phyloP scores from a whole-genome alignment of 2,888 invertebrate genomes.

The Tachina fera region DNA sequence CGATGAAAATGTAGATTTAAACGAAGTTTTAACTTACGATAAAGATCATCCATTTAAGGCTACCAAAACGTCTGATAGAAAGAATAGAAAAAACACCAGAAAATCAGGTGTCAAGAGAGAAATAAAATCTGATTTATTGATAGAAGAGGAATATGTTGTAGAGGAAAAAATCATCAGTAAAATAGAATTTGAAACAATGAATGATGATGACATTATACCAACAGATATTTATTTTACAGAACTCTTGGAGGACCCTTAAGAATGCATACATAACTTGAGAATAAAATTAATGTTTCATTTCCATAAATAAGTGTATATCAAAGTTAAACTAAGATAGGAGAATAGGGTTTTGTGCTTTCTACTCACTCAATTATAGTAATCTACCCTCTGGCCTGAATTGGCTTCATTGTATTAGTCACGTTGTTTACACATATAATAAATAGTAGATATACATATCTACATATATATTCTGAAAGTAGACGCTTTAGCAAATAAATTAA shows the following conservation, averaged over 20 bases:
- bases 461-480: too few species aligned
- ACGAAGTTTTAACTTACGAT: not conserved
- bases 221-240: slow-evolving; percentile 67
- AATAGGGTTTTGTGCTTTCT: too few species aligned
- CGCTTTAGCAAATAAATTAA: too few species aligned
- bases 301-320: too few species aligned
- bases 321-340: too few species aligned
- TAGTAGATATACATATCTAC: too few species aligned
- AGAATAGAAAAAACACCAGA: not conserved
- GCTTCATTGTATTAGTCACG: too few species aligned
- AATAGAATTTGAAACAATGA: slow-evolving; percentile 42
- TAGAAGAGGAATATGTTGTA: slow-evolving; percentile 10
- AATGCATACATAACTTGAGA: not conserved
- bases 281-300: too few species aligned
- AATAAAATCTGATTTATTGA: not conserved
- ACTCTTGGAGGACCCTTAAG: slow-evolving; percentile 8
- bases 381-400: too few species aligned
- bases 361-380: too few species aligned
- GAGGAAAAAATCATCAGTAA: slow-evolving; percentile 7
- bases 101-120: not conserved
- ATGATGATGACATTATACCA: not conserved
- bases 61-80: not conserved
- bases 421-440: too few species aligned
- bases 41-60: not conserved
- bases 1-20: slow-evolving; percentile 27